These are phyloP conservation scores for Apostichopus leukothele DNA, from an alignment of 53 echinoderm and acorn worm species.

Conservation along the genomic window DNA sequence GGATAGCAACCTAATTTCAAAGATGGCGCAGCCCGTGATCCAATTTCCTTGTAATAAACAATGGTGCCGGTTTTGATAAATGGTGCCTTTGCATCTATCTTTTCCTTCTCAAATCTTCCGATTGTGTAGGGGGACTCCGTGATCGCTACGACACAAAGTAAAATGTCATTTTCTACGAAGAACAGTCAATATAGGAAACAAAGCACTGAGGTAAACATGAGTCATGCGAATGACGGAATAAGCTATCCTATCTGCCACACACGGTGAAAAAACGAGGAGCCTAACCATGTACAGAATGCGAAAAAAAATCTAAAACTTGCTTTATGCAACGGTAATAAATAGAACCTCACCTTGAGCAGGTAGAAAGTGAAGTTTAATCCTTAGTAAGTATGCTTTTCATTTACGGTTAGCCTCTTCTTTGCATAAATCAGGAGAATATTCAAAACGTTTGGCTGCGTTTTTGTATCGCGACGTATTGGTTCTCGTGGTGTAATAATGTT, in stretches of 20 bases:
- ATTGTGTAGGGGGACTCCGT: background rate
- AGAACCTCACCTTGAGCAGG: conserved; percentile 35
- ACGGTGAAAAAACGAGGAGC: background rate
- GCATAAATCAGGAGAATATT: conserved; percentile 43
- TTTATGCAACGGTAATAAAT: background rate
- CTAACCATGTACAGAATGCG: conserved; percentile 11
- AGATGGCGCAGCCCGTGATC: conserved; percentile 44
- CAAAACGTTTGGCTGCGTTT: conserved; percentile 16
- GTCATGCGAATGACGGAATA: conserved; percentile 42
- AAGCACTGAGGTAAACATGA: conserved; percentile 30
- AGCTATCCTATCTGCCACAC: conserved; percentile 2
- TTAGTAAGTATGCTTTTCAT: conserved; percentile 33
- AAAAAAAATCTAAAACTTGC: conserved; percentile 7
- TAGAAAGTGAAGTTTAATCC: conserved; percentile 49
- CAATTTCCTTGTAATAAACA: conserved; percentile 33
- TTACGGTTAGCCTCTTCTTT: conserved; percentile 42
- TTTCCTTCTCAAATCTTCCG: background rate
- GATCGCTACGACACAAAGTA: background rate
- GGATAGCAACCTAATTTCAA: conserved; percentile 14
- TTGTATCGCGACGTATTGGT: conserved; percentile 26
- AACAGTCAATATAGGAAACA: conserved; percentile 16
- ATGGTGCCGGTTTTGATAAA: conserved; percentile 6
- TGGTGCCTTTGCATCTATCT: background rate
- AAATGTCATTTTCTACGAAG: background rate
- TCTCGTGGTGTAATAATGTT: conserved; percentile 8